A percentile compares a stretch with the other conserved stretches of the same genome.
These are phyloP conservation scores for Anarhynchus alexandrinus DNA, from an alignment of 2,113 vertebrate genomes.

Conservation along the genomic window DNA sequence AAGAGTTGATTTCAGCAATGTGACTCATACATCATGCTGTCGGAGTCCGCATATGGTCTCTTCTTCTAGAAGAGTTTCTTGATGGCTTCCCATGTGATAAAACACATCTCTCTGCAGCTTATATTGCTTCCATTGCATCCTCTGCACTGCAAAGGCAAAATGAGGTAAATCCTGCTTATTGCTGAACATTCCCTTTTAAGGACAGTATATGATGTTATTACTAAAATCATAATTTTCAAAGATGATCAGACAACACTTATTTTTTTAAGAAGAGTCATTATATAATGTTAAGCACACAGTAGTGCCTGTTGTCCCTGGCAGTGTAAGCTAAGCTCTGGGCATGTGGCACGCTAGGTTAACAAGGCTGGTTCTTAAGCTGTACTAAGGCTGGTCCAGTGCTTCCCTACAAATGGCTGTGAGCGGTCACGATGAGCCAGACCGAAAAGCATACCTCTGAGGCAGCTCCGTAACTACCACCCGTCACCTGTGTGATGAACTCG, in stretches of 20 bases:
- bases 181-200: not conserved
- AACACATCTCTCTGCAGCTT: not conserved
- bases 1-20: constrained; percentile 26
- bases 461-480: not conserved
- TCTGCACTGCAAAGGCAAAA: not conserved
- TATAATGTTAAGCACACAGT: no score
- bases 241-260: not conserved
- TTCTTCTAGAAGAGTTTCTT: not conserved
- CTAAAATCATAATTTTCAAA: not conserved
- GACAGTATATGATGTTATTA: not conserved
- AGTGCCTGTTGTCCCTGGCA: not conserved
- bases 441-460: not conserved
- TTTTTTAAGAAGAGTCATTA: not conserved
- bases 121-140: not conserved
- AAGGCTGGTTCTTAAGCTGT: not conserved
- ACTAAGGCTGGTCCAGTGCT: no score
- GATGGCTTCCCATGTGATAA: constrained; percentile 14
- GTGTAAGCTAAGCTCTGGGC: accelerated
- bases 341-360: not conserved
- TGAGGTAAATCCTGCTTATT: not conserved
- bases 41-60: not conserved
- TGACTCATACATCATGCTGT: not conserved
- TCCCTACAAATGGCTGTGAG: not conserved
- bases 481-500: no score
- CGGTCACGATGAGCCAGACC: not conserved